Evolutionary conservation across 2,113 vertebrate genomes (phyloP), one percentile per base, ranked within the genome.

Genomic region (Anolis carolinensis): DNA sequence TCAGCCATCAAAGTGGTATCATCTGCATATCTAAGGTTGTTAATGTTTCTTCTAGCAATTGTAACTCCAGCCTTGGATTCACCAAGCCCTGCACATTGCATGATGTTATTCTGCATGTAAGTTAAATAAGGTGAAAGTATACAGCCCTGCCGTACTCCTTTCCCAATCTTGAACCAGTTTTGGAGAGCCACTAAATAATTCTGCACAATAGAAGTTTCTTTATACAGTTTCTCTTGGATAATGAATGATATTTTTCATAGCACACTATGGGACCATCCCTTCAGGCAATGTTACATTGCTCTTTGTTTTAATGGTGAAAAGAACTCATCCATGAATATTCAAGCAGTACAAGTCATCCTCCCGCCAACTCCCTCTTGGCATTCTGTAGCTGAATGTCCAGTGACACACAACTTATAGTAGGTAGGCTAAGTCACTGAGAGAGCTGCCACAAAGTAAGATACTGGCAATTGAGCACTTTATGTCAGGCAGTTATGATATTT

Each of bases 271-370:
- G 14, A 32, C 52, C 0, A 50, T 84, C 0, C 68, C 10, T 82
- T 72, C 13, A 14, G 20, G 83, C 71, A 1, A 2, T 7, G 76
- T 84, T 90, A 0, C 34, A 55, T 9, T 30, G 16, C 11, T 30
- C n/a, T 36, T 50, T 75, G 23, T 18, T n/a, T 7, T 2, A 9
- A 44, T 63, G 7, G 21, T 79, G 25, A 18, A 44, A 80, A 6
- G 10, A 30, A 44, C 76, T n/a, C 59, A 80, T 30, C 30, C 68
- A 0, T 34, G 0, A 0, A 0, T 2, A 77, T 63, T 1, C 62
- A 63, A 91, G 90, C 80, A 25, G 1, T 3, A 34, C 4, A 10
- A 2, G 0, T 44, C 67, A 23, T n/a, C 44, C 23, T 48, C 21
- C 59, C 16, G 73, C 10, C 34, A 2, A 5, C 85, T 1, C n/a